phyloP scores from a whole-genome alignment of 2,113 vertebrate species.

The Scalopus aquaticus region DNA sequence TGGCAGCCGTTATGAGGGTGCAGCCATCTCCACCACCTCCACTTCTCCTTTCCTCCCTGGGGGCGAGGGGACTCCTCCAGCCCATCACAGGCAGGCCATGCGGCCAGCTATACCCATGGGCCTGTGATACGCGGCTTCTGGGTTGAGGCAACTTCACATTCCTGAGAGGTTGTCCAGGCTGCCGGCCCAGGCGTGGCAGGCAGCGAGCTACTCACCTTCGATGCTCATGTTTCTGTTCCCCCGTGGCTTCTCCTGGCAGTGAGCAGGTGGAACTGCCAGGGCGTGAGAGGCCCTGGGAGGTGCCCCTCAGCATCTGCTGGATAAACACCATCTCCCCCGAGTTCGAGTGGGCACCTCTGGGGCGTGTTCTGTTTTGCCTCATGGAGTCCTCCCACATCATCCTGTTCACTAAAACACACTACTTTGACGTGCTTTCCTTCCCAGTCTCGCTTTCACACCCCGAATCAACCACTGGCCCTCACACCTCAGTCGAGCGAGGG shows the following conservation, averaged over 20 bases:
- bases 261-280: background rate
- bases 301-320: background rate
- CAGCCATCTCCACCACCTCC: background rate
- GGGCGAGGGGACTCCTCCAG: background rate
- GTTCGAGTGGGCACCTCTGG: background rate
- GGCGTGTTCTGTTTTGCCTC: background rate
- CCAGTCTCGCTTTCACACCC: fast-evolving
- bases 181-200: background rate
- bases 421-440: background rate
- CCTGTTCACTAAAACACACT: background rate
- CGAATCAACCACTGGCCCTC: background rate
- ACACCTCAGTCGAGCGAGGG: background rate
- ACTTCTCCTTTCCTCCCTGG: background rate
- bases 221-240: fast-evolving
- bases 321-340: background rate
- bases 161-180: background rate
- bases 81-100: background rate
- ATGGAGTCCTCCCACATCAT: background rate
- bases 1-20: fast-evolving
- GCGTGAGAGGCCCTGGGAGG: background rate
- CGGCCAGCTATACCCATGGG: background rate
- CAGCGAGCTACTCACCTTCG: background rate
- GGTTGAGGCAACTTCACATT: background rate
- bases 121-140: background rate
- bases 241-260: background rate